Evolutionary conservation across 2,888 invertebrate species (phyloP), one percentile per base, ranked within the genome.

Genomic region (Caenorhabditis sp.): DNA sequence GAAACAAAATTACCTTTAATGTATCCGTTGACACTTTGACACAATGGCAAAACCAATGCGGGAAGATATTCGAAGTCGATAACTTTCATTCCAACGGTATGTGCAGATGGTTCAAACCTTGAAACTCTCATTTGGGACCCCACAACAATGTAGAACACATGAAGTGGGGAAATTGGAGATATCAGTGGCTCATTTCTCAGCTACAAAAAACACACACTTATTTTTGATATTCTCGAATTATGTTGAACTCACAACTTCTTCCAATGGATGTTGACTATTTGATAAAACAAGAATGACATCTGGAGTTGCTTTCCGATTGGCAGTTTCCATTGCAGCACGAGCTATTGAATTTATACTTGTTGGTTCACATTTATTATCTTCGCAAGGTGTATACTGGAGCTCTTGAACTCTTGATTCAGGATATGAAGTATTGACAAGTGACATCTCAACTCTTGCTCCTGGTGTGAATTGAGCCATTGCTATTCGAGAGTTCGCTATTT

Each of bases 401-500:
- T 66, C 74, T 57, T 67, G 61, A 36, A 67, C 50, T 23, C 60
- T 50, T 25, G 70, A 66, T 25, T 74, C 69, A 14, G 67, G 63
- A 36, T 56, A 59, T 20, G 70, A 65, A 12, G 70, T 56, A 59
- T 71, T 71, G 12, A 38, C 56, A 4, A 71, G 54, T 25, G 59
- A 59, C 63, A 82, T 80, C 60, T 83, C 84, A 20, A 77, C 59
- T 43, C 71, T 73, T 1, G 77, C 76, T 58, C 70, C 68, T 3
- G 85, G 85, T 21, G 84, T 85, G 63, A 83, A 85, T 57, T 85
- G 84, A 8, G 84, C 82, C 27, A 85, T 56, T 23, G 84, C 75
- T 1, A 85, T 71, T 23, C 69, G 75, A 14, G 50, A 59, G 54
- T 66, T 67, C 7, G 63, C 21, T 10, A 78, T 57, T 12, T 56